Percentiles rank a stretch among this genome's conserved stretches.
These are phyloP conservation scores for Aythya baeri DNA, from an alignment of 2,113 vertebrate genomes.

Conservation along the genomic window DNA sequence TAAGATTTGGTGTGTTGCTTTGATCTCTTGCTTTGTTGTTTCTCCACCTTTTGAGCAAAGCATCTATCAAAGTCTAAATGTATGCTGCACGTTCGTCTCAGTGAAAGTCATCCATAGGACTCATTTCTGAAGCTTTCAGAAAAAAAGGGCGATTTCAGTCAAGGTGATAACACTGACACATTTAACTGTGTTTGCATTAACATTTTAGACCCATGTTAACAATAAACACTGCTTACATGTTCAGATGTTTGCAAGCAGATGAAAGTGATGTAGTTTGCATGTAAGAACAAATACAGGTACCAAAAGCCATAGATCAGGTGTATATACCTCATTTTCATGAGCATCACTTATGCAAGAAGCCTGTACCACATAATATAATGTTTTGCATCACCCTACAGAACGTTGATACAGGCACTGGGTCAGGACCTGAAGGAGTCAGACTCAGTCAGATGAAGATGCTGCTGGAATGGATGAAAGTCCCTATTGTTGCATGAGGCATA, in stretches of 20 bases:
- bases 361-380: background rate
- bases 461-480: background rate
- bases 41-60: constrained; percentile 22
- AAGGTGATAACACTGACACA: background rate
- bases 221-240: background rate
- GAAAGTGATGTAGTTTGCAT: background rate
- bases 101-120: background rate
- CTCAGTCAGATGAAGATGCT: background rate
- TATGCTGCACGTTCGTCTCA: background rate
- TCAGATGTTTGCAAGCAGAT: background rate
- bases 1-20: constrained; percentile 46
- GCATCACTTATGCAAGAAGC: background rate
- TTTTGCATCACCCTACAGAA: background rate
- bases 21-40: constrained; percentile 31
- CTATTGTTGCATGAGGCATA: background rate
- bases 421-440: background rate
- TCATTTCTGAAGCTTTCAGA: background rate
- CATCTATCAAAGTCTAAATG: background rate
- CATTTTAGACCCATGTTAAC: background rate
- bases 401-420: background rate
- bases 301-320: background rate
- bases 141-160: background rate
- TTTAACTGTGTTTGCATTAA: background rate
- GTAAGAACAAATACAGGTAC: background rate
- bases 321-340: background rate